Base-by-base conservation (phyloP, 2,888 invertebrate genomes). In the Papilio protenor region DNA sequence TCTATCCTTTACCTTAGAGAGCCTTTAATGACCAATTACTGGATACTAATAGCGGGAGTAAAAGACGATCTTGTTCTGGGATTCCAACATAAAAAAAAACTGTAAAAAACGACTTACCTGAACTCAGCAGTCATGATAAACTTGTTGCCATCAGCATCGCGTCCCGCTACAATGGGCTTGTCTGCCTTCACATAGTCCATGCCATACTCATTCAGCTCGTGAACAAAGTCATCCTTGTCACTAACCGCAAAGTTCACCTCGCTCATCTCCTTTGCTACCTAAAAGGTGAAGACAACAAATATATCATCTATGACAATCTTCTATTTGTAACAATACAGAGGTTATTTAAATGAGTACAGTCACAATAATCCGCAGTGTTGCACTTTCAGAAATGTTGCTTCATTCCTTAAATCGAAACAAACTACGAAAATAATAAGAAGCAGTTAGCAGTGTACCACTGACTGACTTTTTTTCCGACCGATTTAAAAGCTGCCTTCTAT, bases 181-280 rank as follows among this genome's bases (percentile, higher is more conserved):
- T 99, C 99, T 18, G 97, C 97, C 86, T 97, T 96, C 61, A 97
- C 96, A 88, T 96, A 98, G 87, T 98, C 97, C 80, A 99, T 96
- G 77, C 99, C 99, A 91, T 96, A 99, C 91, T 99, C 99, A 85
- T 98, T 98, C 83, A 99, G 94, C 91, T 99, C 99, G 84, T 98
- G 97, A 79, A 97, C 97, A 96, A 99, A 99, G 85, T 99, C 98
- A 86, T 98, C 98, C 90, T 98, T 98, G 89, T 97, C 97, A 91
- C 98, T 97, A 82, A 99, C 95, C 1, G 99, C 99, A 94, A 99
- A 99, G 83, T 95, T 96, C 59, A 97, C 96, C 70, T 96, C 95
- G 49, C 95, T 90, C 88, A 96, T 95, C 81, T 96, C 96, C 88
- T 98, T 96, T 79, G 97, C 98, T 16, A 98, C 97, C 95, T 95